Base-by-base conservation (phyloP, 2,888 invertebrate genomes). In the Nephrocerus scutellatus region DNA sequence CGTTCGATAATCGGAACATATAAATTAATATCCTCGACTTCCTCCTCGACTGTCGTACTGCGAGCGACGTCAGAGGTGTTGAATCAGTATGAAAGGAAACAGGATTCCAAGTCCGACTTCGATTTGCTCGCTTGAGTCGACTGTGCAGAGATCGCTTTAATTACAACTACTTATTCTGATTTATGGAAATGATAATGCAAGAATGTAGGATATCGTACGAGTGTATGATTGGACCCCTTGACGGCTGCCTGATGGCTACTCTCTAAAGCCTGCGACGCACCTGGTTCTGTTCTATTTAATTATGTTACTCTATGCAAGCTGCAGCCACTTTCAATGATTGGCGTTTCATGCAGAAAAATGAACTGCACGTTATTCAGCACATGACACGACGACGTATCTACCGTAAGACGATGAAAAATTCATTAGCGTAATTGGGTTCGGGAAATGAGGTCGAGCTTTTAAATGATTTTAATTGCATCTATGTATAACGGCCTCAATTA, bases 241-340 rank as follows among this genome's bases (percentile, higher is more conserved):
- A 33, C 6, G 48, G 36, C 43, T 55, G 50, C 44, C 53, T 50
- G 48, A 40, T 50, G 54, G 54, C 54, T 54, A 56, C 34, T 26
- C 28, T 32, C 46, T 43, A 42, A 29, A 35, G 49, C 15, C 12
- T 20, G 10, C 8, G 29, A 34, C 14, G 34, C 30, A 16, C 20
- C 6, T 23, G 21, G 14, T 8, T 31, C 4, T 8, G 30, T 19
- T 30, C 18, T 20, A 16, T 25, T 15, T 15, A 15, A 16, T 21
- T 28, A 9, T 33, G 18, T 22, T 29, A 42, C 34, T 29, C 30
- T 21, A 25, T 28, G 39, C 33, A 40, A 39, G 35, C 39, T 41
- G 44, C 30, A 51, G 52, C 25, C 34, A 15, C 31, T 38, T 40
- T 28, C 26, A 51, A 54, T 55, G 55, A 57, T 57, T 55, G 57